These are phyloP conservation scores for Trichomalopsis sarcophagae DNA, from an alignment of 1,140 invertebrate genomes.

Conservation along the genomic window DNA sequence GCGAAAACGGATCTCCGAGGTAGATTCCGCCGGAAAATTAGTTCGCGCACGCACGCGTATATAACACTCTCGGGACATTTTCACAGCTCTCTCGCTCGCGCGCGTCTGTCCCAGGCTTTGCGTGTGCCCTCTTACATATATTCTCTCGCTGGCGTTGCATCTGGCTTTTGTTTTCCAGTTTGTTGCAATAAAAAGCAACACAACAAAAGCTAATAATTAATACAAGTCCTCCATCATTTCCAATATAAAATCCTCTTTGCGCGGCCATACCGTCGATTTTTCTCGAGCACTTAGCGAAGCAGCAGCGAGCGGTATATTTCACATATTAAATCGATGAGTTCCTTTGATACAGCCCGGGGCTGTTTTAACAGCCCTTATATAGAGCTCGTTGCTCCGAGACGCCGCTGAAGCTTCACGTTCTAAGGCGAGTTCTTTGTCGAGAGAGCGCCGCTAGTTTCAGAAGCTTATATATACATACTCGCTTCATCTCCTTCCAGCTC, in stretches of 20 bases:
- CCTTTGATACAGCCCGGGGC: conserved; percentile 9
- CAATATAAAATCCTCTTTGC: no score
- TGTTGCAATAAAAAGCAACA: no score
- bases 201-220: no score
- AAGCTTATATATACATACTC: background rate
- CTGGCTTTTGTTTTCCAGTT: no score
- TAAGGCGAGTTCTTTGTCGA: background rate
- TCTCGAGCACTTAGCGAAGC: no score
- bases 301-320: background rate
- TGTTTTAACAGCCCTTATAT: conserved; percentile 7
- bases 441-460: background rate
- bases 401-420: background rate
- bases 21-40: no score
- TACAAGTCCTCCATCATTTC: no score
- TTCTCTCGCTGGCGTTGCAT: no score
- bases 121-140: background rate
- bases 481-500: background rate
- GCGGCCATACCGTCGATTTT: no score
- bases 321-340: conserved; percentile 27
- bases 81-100: background rate
- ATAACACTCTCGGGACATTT: background rate
- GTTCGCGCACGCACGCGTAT: no score
- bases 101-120: background rate
- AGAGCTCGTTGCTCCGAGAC: background rate
- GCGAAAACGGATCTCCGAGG: no score